Conservation (phyloP, 1,140 invertebrate genomes). For the Aphaenogaster ashmeadi region DNA sequence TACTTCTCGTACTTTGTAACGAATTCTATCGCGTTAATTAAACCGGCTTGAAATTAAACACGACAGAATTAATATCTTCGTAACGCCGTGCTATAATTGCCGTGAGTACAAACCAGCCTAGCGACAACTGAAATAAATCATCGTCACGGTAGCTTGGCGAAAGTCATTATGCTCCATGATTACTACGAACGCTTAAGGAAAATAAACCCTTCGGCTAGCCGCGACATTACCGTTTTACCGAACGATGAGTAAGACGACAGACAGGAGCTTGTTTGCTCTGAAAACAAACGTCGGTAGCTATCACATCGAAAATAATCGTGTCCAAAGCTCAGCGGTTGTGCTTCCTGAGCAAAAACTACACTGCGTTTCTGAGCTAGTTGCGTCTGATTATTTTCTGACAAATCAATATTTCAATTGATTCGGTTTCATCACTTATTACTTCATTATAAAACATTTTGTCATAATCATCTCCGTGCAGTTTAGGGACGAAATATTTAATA, state of each 20-base stretch:
- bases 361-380: background rate
- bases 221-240: constrained; percentile 40
- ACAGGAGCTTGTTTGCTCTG: constrained; percentile 44
- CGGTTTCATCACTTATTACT: background rate
- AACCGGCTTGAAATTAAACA: constrained; percentile 32
- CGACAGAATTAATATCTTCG: constrained; percentile 36
- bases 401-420: background rate
- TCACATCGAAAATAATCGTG: constrained; percentile 51
- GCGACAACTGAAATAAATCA: constrained; percentile 46
- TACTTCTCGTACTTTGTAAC: background rate
- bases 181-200: constrained; percentile 47
- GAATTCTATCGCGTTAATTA: constrained; percentile 4
- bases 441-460: background rate
- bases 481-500: background rate
- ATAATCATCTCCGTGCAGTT: background rate
- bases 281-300: constrained; percentile 39
- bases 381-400: background rate
- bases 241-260: constrained; percentile 19
- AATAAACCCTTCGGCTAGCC: constrained; percentile 33
- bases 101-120: background rate
- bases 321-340: background rate
- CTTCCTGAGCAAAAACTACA: constrained; percentile 26
- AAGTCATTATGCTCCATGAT: constrained; percentile 52
- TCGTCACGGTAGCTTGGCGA: constrained; percentile 22
- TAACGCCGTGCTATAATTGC: constrained; percentile 30